Conservation (phyloP, 2,888 invertebrate species). For the Proisotoma minuta region DNA sequence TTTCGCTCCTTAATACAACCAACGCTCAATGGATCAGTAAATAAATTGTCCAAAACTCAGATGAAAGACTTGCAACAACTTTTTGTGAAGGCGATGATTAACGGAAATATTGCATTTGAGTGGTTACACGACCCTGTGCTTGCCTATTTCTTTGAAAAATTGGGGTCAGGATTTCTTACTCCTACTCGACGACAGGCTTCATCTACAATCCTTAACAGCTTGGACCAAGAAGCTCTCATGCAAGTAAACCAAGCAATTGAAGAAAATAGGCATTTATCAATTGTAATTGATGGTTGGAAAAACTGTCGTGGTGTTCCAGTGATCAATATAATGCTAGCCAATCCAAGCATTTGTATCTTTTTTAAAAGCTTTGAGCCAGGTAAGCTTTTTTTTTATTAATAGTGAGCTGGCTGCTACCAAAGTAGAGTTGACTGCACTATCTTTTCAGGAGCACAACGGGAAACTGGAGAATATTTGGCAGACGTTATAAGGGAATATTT, state of each 20-base stretch:
- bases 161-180: slow-evolving; percentile 11
- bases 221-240: background rate
- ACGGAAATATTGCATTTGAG: slow-evolving; percentile 12
- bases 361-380: slow-evolving; percentile 1
- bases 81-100: slow-evolving; percentile 9
- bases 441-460: background rate
- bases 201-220: background rate
- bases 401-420: no score
- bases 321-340: slow-evolving; percentile 10
- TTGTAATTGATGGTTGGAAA: slow-evolving; percentile 11
- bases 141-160: background rate
- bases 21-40: background rate
- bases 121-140: slow-evolving; percentile 4
- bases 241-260: background rate
- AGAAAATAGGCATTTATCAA: background rate
- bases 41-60: background rate
- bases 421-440: no score
- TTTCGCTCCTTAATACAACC: background rate
- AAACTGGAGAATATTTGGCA: background rate
- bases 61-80: slow-evolving; percentile 4
- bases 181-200: background rate
- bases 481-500: background rate
- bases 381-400: no score
- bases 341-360: slow-evolving; percentile 4
- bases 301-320: slow-evolving; percentile 6